Evolutionary conservation across 2,888 invertebrate species (phyloP), one percentile per base, ranked within the genome.

Genomic region (Drosophila nr. perissopoda): DNA sequence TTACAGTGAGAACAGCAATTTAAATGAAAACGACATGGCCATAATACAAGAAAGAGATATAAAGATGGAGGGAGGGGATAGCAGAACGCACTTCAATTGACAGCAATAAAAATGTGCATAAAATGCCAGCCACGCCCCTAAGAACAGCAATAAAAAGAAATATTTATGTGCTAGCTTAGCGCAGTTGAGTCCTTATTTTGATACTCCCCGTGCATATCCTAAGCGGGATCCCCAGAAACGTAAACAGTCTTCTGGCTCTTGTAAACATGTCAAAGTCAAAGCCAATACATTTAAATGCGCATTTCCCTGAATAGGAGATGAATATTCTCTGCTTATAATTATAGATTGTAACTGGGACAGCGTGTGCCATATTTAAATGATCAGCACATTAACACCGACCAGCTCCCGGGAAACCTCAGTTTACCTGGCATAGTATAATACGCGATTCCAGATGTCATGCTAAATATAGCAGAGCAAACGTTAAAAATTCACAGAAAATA

Each of bases 1-100:
- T 92, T 89, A 79, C 84, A 77, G 73, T 65, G 85, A 76, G 80
- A 90, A 79, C 72, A 81, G 70, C 82, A 82, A 87, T 87, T 90
- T 87, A 71, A 87, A 84, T 76, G 72, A 68, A 78, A 87, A 74
- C 73, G 85, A 85, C 89, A 85, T 70, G 87, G 73, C 69, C 60
- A 82, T 69, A 73, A 73, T 16, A 68, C 38, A 45, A 36, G 16
- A 18, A 54, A 67, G 31, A 42, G 52, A 25, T 6, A 54, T 45
- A 57, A 4, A 25, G 21, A n/a, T 2, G 36, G 54, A 6, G 29
- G 34, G 4, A n/a, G n/a, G 18, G 40, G 53, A 54, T 36, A 59
- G 53, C 38, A 52, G 54, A 48, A 56, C 38, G 21, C 21, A 66
- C 71, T 68, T 65, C 66, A 65, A 65, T 48, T 74, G 84, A 52